Conservation (phyloP, 2,888 invertebrate species). For the Lasius fuliginosus region DNA sequence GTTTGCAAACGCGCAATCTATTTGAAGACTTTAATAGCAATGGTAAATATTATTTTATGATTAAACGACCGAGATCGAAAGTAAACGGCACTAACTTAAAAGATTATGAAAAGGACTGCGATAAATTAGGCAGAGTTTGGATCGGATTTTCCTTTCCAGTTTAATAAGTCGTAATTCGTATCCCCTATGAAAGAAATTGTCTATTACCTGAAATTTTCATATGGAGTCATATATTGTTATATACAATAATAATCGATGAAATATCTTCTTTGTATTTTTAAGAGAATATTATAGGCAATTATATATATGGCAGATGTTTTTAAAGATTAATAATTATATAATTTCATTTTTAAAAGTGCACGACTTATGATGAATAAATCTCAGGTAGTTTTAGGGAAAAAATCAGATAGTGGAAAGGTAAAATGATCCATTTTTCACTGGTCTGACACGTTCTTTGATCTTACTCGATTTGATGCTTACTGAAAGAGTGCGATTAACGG, state of each 20-base stretch:
- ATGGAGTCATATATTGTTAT: not conserved
- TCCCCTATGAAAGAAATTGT: not conserved
- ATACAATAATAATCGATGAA: not conserved
- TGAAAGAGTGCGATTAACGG: constrained; percentile 47
- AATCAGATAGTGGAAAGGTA: not conserved
- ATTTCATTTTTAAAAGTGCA: not conserved
- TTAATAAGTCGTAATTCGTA: not conserved
- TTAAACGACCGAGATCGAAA: constrained; percentile 18
- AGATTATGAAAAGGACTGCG: not conserved
- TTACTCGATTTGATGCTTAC: not conserved
- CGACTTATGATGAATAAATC: not conserved
- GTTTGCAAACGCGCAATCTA: constrained; percentile 42
- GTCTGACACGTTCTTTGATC: not conserved
- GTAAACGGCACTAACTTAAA: constrained; percentile 8
- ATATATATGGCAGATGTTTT: not conserved
- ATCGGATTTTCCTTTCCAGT: not conserved
- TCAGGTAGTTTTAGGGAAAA: not conserved
- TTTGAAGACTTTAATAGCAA: constrained; percentile 37
- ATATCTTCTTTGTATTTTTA: not conserved
- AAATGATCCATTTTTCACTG: not conserved
- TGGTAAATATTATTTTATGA: constrained; percentile 28
- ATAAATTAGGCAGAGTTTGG: not conserved
- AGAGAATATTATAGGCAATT: not conserved
- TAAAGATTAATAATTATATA: constrained; percentile 3
- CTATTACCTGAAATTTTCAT: not conserved